Conservation (phyloP, 2,888 invertebrate genomes). For the Lasius platythorax region DNA sequence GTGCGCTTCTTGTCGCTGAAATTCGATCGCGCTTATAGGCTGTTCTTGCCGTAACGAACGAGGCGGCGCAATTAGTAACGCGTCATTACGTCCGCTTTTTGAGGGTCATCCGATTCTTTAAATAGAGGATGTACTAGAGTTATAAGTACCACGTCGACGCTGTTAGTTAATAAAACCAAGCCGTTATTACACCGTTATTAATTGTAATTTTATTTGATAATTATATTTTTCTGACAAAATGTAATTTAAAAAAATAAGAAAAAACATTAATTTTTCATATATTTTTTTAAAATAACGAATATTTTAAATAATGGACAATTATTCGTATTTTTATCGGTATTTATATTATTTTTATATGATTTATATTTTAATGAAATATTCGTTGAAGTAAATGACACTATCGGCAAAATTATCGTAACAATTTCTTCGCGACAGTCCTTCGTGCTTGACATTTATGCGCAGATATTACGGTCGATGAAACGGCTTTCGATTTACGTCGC, state of each 20-base stretch:
- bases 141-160: neutral
- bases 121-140: conserved; percentile 32
- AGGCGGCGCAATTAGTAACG: conserved; percentile 28
- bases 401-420: conserved; percentile 25
- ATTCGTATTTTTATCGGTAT: neutral
- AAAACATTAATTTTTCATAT: neutral
- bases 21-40: conserved; percentile 25
- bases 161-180: conserved; percentile 36
- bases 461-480: conserved; percentile 37
- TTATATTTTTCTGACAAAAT: too few species aligned
- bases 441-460: conserved; percentile 34
- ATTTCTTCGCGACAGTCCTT: conserved; percentile 25
- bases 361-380: neutral
- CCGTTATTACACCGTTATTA: neutral
- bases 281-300: neutral
- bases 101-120: conserved; percentile 48
- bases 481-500: conserved; percentile 40
- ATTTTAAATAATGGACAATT: neutral
- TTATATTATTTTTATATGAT: neutral
- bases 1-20: conserved; percentile 33
- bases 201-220: neutral
- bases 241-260: neutral
- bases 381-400: neutral
- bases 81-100: conserved; percentile 46
- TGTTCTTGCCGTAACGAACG: conserved; percentile 18